Base-by-base conservation (phyloP, 1,140 invertebrate genomes). In the Coptotermes formosanus region DNA sequence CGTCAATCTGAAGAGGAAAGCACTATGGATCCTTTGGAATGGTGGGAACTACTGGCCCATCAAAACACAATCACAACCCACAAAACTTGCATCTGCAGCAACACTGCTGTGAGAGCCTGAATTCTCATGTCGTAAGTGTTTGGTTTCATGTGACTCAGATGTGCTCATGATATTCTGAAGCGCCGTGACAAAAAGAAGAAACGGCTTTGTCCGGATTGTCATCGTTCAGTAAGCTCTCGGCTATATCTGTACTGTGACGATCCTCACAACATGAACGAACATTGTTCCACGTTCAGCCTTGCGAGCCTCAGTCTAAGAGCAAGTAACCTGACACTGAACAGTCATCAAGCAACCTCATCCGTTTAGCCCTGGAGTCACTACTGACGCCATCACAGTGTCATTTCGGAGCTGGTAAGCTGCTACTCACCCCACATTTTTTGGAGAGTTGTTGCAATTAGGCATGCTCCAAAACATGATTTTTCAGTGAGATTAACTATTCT, bases 91-190 rank as follows among this genome's bases (percentile, higher is more conserved):
- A 38, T 38, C 38, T 38, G 38, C 38, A 38, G 38, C 38, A 38
- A 38, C 38, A 38, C 38, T 4, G 4, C 38, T 38, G 38, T 38
- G 38, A 48, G 19, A 19, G 52, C 21, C 52, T 55, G 19, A 19
- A 55, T 55, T 55, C 19, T 4, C 11, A 21, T 19, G 1, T 19
- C 21, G 45, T 48, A 48, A 48, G 14, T 55, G 16, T 55, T 21
- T 55, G 52, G 14, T 85, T 85, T 85, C 88, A 82, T 86, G 82
- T 86, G 32, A 90, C 91, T 44, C 88, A 95, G 95, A 90, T 96
- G 95, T 89, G 94, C 94, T 32, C 93, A 95, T 88, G 95, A 96
- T 87, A 92, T 95, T 59, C 90, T 95, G 87, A 92, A 94, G 64
- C 91, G 92, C 85, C 91, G 94, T 43, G 94, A 94, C 87, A 94